Evolutionary conservation across 2,797 vertebrate genomes (phyloP).

Genomic region (Lepidocolaptes lacrymiger): DNA sequence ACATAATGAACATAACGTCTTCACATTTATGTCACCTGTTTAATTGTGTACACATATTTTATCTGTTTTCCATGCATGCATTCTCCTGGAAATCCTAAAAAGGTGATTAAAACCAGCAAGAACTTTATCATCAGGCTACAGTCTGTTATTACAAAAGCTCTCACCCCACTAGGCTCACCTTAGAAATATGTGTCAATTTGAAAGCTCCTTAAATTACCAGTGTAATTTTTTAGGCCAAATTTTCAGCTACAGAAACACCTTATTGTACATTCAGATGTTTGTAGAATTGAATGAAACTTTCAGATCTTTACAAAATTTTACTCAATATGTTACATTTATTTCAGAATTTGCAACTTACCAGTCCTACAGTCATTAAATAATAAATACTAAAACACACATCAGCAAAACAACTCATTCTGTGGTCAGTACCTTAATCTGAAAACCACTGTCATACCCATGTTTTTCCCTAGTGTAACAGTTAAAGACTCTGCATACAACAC

Average conservation of each 20-base stretch:
- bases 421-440: not conserved
- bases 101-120: not conserved
- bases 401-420: not conserved
- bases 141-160: not conserved
- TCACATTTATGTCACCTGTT: not conserved
- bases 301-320: not conserved
- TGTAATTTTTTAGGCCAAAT: not conserved
- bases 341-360: not conserved
- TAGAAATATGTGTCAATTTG: not conserved
- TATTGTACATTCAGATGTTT: not conserved
- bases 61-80: fast-evolving
- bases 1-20: not conserved
- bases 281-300: not conserved
- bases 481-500: constrained; percentile 8
- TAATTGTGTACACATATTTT: not conserved
- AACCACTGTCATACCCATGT: not conserved
- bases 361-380: not conserved
- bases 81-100: not conserved
- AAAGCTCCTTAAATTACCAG: not conserved
- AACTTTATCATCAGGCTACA: not conserved
- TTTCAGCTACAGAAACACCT: not conserved
- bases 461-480: not conserved
- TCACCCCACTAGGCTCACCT: not conserved
- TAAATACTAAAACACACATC: not conserved
- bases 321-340: not conserved